Conservation (phyloP, 2,888 invertebrate genomes). For the Pasiphila rectangulata region DNA sequence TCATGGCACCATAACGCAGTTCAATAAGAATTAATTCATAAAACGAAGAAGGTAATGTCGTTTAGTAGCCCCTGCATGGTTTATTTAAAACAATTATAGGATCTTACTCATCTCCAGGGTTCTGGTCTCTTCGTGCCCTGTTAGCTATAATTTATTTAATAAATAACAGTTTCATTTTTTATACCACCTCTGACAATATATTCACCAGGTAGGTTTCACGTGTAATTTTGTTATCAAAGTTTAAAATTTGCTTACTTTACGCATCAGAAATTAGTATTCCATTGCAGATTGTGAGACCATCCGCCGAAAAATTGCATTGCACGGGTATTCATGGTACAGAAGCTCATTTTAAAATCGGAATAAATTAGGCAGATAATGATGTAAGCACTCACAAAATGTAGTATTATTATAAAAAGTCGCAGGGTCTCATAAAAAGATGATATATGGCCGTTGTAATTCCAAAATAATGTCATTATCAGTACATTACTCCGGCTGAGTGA, state of each 20-base stretch:
- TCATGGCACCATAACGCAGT: background rate
- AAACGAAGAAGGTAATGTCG: background rate
- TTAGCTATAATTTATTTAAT: no score
- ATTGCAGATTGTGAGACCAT: no score
- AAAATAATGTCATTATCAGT: slow-evolving; percentile 22
- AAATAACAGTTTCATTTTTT: no score
- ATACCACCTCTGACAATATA: no score
- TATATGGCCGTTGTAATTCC: slow-evolving; percentile 13
- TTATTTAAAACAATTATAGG: no score
- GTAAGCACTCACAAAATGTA: background rate
- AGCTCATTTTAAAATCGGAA: no score
- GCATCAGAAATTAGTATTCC: no score
- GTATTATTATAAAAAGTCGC: background rate
- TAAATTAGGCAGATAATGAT: background rate
- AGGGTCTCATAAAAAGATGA: slow-evolving; percentile 17
- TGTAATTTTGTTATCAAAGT: no score
- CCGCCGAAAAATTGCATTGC: background rate
- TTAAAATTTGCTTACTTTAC: no score
- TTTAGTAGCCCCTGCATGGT: background rate
- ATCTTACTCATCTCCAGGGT: no score
- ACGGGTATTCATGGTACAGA: background rate
- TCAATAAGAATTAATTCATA: background rate
- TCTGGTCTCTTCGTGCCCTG: no score
- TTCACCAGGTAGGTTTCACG: no score
- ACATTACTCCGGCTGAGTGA: slow-evolving; percentile 9